Percentiles rank a stretch among this genome's conserved stretches.
phyloP scores from a whole-genome alignment of 2,888 invertebrate species.

The Scaptomyza tumidula region DNA sequence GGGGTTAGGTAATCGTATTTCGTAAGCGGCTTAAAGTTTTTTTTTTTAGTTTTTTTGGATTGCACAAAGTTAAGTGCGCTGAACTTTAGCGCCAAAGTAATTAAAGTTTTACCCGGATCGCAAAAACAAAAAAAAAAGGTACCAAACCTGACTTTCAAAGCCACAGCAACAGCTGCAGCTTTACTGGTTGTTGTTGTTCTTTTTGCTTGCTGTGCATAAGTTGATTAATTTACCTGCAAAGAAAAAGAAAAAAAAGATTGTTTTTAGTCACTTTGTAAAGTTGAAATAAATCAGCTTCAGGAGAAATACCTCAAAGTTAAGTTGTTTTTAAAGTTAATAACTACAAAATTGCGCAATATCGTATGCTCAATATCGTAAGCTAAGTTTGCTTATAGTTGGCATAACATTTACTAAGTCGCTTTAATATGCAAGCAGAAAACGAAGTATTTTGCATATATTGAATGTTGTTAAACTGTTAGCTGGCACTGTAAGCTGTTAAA shows the following conservation, averaged over 20 bases:
- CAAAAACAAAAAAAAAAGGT: slow-evolving; percentile 20
- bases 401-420: too few relatives aligned
- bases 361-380: background rate
- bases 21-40: slow-evolving; percentile 65
- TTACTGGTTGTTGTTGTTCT: background rate
- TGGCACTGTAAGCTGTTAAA: slow-evolving; percentile 1
- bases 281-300: background rate
- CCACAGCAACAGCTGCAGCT: slow-evolving; percentile 14
- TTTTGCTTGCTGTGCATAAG: background rate
- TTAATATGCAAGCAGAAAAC: too few relatives aligned
- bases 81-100: slow-evolving; percentile 68
- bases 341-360: too few relatives aligned
- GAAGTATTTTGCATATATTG: background rate
- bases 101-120: slow-evolving; percentile 59
- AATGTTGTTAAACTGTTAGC: slow-evolving; percentile 6
- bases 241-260: slow-evolving; percentile 19
- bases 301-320: background rate
- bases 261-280: slow-evolving; percentile 16
- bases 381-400: too few relatives aligned
- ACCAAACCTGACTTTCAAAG: slow-evolving; percentile 38
- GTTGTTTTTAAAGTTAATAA: background rate
- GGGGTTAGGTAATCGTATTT: slow-evolving; percentile 35
- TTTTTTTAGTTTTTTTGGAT: slow-evolving; percentile 1
- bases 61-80: slow-evolving; percentile 59
- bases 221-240: slow-evolving; percentile 65